These are phyloP conservation scores for Odontocolon sp. DNA, from an alignment of 2,888 invertebrate genomes.

Conservation along the genomic window DNA sequence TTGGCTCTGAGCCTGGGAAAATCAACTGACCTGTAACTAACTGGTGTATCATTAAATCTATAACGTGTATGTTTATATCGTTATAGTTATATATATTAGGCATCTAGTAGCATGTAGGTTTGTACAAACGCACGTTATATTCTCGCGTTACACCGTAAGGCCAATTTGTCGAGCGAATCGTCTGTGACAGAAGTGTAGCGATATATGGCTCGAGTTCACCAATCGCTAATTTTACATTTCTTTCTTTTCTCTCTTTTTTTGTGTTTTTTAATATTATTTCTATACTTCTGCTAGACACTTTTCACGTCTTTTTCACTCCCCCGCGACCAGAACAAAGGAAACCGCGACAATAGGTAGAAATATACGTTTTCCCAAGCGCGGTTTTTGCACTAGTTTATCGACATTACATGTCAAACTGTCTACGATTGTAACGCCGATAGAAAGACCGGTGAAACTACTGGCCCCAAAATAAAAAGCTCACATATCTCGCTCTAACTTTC, in stretches of 20 bases:
- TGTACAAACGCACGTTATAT: constrained; percentile 14
- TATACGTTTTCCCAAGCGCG: constrained; percentile 14
- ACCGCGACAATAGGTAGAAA: constrained; percentile 31
- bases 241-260: background rate
- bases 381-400: constrained; percentile 55
- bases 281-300: constrained; percentile 23
- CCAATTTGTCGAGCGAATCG: constrained; percentile 64
- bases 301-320: constrained; percentile 46
- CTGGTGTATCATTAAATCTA: constrained; percentile 79
- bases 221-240: background rate
- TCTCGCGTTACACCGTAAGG: constrained; percentile 64
- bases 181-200: constrained; percentile 24
- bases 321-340: constrained; percentile 49
- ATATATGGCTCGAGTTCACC: background rate
- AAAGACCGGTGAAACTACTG: background rate
- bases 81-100: constrained; percentile 66
- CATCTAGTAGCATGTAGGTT: constrained; percentile 15
- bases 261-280: constrained; percentile 4
- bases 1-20: constrained; percentile 76
- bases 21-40: constrained; percentile 81
- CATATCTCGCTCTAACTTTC: background rate
- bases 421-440: background rate
- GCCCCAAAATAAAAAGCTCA: constrained; percentile 4
- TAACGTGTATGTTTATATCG: constrained; percentile 77
- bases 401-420: constrained; percentile 43